Evolutionary conservation across 2,888 invertebrate species (phyloP).

Genomic region (Diaphora mendica): DNA sequence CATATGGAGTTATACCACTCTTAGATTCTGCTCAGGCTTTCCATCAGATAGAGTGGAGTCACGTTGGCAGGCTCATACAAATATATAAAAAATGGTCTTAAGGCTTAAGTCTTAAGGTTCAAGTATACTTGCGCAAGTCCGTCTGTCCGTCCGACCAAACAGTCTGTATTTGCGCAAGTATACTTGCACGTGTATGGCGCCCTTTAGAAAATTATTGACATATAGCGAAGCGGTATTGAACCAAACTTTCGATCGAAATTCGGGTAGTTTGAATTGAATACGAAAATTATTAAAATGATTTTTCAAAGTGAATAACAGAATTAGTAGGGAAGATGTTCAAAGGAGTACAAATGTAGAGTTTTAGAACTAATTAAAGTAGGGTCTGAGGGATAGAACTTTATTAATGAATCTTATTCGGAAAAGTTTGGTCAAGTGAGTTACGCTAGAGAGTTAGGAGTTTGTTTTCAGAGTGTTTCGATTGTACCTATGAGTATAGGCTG

Average conservation of each 20-base stretch:
- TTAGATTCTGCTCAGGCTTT: too few species aligned
- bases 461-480: slow-evolving; percentile 20
- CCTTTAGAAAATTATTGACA: too few species aligned
- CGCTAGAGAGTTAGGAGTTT: slow-evolving; percentile 23
- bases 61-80: too few species aligned
- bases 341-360: slow-evolving; percentile 40
- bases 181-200: too few species aligned
- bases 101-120: too few species aligned
- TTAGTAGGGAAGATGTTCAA: slow-evolving; percentile 30
- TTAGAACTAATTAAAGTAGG: slow-evolving; percentile 42
- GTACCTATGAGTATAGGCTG: background rate
- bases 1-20: too few species aligned
- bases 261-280: slow-evolving; percentile 16
- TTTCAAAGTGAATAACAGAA: slow-evolving; percentile 30
- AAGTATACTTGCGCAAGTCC: too few species aligned
- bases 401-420: slow-evolving; percentile 56
- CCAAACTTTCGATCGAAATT: slow-evolving; percentile 16
- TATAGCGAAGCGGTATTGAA: too few species aligned
- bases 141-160: too few species aligned
- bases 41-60: too few species aligned
- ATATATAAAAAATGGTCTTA: too few species aligned
- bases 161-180: too few species aligned
- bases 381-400: slow-evolving; percentile 43
- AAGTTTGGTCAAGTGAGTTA: slow-evolving; percentile 35
- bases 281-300: slow-evolving; percentile 37